A percentile compares a stretch with the other conserved stretches of the same genome.
Evolutionary conservation across 2,113 vertebrate species (phyloP).

Genomic region (Sisor rabdophorus): DNA sequence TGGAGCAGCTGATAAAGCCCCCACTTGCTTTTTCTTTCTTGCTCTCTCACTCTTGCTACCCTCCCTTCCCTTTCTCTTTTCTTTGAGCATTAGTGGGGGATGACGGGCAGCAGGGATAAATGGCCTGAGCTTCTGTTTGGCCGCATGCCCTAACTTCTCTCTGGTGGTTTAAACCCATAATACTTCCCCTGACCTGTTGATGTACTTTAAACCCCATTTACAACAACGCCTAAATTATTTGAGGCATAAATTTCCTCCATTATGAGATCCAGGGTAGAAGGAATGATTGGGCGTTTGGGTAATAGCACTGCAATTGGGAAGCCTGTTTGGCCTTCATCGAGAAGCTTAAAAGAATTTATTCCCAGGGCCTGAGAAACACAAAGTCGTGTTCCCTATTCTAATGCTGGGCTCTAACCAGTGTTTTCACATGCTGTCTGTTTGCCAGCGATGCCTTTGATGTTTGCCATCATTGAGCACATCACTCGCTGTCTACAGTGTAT

Average conservation of each 20-base stretch:
- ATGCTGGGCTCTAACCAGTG: background rate
- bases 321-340: conserved; percentile 50
- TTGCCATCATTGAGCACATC: conserved; percentile 26
- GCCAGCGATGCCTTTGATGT: conserved; percentile 36
- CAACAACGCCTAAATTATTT: conserved; percentile 55
- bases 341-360: conserved; percentile 40
- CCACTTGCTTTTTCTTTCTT: conserved; percentile 48
- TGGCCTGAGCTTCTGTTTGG: conserved; percentile 66
- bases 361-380: background rate
- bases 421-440: conserved; percentile 10
- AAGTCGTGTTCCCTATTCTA: background rate
- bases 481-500: conserved; percentile 30
- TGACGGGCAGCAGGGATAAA: conserved; percentile 60
- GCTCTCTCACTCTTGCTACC: conserved; percentile 39
- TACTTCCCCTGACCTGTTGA: conserved; percentile 64
- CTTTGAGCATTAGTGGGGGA: conserved; percentile 53
- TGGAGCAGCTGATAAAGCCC: conserved; percentile 80
- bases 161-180: conserved; percentile 59
- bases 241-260: conserved; percentile 56
- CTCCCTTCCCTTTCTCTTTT: conserved; percentile 27
- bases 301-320: conserved; percentile 53
- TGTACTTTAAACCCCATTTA: conserved; percentile 61
- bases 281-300: conserved; percentile 48
- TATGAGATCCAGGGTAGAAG: conserved; percentile 52
- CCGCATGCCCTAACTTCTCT: conserved; percentile 55